Evolutionary conservation across 2,888 invertebrate genomes (phyloP).

Genomic region (Eueremaeus valkanovi): DNA sequence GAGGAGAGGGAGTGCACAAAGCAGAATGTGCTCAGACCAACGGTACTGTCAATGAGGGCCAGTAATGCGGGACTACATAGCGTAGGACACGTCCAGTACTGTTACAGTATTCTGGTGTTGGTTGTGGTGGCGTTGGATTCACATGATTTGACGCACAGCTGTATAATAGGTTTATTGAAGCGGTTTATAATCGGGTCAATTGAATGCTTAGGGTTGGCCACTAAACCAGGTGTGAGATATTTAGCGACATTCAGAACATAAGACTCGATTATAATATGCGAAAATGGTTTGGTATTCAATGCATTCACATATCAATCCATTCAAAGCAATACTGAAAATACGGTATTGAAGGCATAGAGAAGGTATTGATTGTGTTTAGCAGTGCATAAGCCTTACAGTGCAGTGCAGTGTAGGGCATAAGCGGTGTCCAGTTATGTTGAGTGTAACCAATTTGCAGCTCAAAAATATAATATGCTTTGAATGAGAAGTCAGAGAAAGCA

Average conservation of each 20-base stretch:
- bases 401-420: not conserved
- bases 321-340: not conserved
- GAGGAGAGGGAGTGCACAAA: not conserved
- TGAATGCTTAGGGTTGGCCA: conserved; percentile 21
- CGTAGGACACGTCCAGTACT: not conserved
- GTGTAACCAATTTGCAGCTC: conserved; percentile 32
- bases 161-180: conserved; percentile 35
- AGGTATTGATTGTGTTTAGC: not conserved
- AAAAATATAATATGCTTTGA: conserved; percentile 18
- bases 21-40: not conserved
- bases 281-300: too few relatives aligned
- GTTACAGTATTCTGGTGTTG: not conserved
- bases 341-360: too few relatives aligned
- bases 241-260: conserved; percentile 26
- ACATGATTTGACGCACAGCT: conserved; percentile 30
- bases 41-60: not conserved
- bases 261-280: not conserved
- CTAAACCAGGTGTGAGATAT: conserved; percentile 36
- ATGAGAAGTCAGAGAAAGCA: conserved; percentile 4
- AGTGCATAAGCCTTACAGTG: not conserved
- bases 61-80: not conserved
- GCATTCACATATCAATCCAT: too few relatives aligned
- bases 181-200: conserved; percentile 34
- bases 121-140: conserved; percentile 9
- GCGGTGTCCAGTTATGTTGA: not conserved